These are phyloP conservation scores for Crypturellus undulatus DNA, from an alignment of 2,113 vertebrate genomes.

Conservation along the genomic window DNA sequence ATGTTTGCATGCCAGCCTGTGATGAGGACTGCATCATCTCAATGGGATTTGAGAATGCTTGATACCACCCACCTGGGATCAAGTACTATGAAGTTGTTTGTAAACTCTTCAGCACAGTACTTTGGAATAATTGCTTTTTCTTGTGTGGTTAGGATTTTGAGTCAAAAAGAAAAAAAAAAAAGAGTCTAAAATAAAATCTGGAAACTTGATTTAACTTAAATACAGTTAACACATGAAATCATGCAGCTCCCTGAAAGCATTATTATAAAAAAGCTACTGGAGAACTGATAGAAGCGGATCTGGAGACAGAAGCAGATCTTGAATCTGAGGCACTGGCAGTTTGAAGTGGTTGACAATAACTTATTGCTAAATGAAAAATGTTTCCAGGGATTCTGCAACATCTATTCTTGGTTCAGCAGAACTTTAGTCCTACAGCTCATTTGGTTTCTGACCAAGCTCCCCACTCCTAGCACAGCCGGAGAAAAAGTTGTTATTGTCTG, in stretches of 20 bases:
- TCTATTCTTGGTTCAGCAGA: background rate
- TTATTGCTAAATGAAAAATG: background rate
- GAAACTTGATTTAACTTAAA: background rate
- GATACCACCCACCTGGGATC: background rate
- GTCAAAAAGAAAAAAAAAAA: background rate
- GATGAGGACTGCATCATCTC: background rate
- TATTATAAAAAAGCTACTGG: background rate
- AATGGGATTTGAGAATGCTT: background rate
- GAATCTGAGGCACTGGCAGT: background rate
- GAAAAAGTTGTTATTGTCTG: background rate
- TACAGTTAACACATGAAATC: background rate
- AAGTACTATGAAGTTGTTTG: background rate
- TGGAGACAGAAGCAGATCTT: background rate
- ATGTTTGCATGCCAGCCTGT: rapidly evolving
- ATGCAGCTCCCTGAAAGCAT: background rate
- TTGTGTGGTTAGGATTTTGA: background rate
- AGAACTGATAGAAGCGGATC: background rate
- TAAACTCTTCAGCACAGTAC: background rate
- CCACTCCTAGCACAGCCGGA: background rate
- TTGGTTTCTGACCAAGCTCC: background rate
- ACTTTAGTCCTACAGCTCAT: background rate
- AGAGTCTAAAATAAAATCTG: background rate
- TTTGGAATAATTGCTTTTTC: background rate
- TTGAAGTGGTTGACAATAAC: background rate
- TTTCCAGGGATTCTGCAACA: background rate